Evolutionary conservation across 2,888 invertebrate genomes (phyloP).

Genomic region (Hypercompe scribonia): DNA sequence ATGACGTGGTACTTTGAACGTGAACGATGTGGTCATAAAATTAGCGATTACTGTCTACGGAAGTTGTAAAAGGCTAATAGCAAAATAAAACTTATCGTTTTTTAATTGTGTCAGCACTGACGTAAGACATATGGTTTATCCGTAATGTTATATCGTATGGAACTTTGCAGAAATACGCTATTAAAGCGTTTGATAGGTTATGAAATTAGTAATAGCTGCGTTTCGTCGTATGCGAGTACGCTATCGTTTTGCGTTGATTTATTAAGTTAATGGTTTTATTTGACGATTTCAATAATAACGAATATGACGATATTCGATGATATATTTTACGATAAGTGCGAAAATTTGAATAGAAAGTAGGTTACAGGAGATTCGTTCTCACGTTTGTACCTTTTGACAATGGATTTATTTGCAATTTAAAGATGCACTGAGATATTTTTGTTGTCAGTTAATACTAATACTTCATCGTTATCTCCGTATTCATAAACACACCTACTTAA

Average conservation of each 20-base stretch:
- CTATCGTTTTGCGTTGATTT: not conserved
- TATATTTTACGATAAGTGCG: not conserved
- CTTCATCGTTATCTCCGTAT: not conserved
- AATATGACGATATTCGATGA: not conserved
- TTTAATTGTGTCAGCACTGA: constrained; percentile 19
- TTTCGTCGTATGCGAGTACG: not conserved
- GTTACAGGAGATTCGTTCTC: not conserved
- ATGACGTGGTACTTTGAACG: constrained; percentile 11
- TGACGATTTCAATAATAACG: not conserved
- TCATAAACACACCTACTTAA: not conserved
- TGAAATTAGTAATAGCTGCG: constrained; percentile 11
- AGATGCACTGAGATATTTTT: not conserved
- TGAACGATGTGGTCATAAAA: constrained; percentile 27
- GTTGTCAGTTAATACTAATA: not conserved
- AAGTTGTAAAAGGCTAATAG: constrained; percentile 20
- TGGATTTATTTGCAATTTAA: not conserved
- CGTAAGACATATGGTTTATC: constrained; percentile 15
- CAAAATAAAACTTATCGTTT: constrained; percentile 17
- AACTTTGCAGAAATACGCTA: constrained; percentile 10
- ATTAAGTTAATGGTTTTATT: constrained; percentile 6
- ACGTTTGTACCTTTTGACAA: not conserved
- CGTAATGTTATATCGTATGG: not conserved
- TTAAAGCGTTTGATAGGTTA: constrained; percentile 17
- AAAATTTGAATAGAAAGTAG: not conserved
- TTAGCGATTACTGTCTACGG: constrained; percentile 17